phyloP scores from a whole-genome alignment of 2,113 vertebrate species.

The Carlito syrichta region DNA sequence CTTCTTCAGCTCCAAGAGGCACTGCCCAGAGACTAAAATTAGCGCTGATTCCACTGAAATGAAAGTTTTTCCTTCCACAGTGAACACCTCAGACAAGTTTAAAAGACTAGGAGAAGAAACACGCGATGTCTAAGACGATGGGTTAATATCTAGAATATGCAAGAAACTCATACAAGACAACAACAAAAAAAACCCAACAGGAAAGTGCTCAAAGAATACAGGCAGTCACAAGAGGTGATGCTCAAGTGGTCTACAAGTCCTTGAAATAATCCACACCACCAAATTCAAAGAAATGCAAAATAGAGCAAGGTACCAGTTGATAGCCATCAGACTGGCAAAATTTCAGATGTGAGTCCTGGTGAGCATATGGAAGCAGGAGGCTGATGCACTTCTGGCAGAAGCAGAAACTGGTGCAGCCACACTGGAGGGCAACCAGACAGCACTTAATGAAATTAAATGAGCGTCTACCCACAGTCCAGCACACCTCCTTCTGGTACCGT shows the following conservation, averaged over 20 bases:
- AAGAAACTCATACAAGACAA: background rate
- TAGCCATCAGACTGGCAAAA: background rate
- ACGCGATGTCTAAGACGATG: background rate
- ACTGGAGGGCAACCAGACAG: background rate
- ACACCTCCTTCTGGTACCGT: background rate
- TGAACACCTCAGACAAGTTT: background rate
- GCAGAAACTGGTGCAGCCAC: fast-evolving
- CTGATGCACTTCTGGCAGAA: background rate
- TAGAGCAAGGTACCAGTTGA: background rate
- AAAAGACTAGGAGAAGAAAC: background rate
- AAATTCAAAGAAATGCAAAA: background rate
- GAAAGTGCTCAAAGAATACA: background rate
- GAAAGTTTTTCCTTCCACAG: background rate
- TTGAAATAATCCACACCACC: background rate
- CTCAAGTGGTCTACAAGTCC: background rate
- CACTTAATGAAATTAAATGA: background rate
- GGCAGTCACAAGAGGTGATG: background rate
- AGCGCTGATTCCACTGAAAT: background rate
- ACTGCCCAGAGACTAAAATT: background rate
- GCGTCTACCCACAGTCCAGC: background rate
- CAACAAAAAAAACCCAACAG: background rate
- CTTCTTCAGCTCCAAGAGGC: background rate
- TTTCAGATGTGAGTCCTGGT: background rate
- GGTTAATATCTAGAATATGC: background rate
- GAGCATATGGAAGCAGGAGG: background rate